Evolutionary conservation across 2,797 vertebrate species (phyloP).

Genomic region (Falco berigora): DNA sequence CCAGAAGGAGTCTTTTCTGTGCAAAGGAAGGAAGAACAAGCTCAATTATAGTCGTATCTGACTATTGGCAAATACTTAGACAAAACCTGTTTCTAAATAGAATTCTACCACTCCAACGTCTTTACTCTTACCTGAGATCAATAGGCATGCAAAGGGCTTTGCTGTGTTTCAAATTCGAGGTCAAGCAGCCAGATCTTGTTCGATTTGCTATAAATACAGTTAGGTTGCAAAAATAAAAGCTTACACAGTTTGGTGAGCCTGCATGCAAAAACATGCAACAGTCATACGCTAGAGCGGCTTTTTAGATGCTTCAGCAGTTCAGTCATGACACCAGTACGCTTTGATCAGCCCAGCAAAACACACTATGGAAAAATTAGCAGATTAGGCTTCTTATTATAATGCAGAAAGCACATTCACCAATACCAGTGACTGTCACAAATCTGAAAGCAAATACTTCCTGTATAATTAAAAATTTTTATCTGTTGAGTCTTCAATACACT

Average conservation of each 20-base stretch:
- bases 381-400: constrained; percentile 11
- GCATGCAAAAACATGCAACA: neutral
- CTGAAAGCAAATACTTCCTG: neutral
- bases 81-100: neutral
- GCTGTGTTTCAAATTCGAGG: neutral
- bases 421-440: neutral
- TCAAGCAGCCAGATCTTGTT: neutral
- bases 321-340: constrained; percentile 28
- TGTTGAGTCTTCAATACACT: neutral
- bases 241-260: neutral
- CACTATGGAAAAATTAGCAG: constrained; percentile 44
- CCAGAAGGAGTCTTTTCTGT: neutral
- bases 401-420: neutral
- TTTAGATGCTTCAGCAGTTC: constrained; percentile 49
- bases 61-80: neutral
- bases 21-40: neutral
- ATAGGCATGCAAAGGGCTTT: neutral
- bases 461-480: neutral
- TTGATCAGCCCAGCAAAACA: constrained; percentile 54
- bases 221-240: neutral
- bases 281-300: neutral
- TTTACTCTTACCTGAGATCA: neutral
- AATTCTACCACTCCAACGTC: neutral
- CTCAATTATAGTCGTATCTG: neutral
- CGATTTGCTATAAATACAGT: neutral